Conservation (phyloP, 2,797 vertebrate species). For the Lemur catta region DNA sequence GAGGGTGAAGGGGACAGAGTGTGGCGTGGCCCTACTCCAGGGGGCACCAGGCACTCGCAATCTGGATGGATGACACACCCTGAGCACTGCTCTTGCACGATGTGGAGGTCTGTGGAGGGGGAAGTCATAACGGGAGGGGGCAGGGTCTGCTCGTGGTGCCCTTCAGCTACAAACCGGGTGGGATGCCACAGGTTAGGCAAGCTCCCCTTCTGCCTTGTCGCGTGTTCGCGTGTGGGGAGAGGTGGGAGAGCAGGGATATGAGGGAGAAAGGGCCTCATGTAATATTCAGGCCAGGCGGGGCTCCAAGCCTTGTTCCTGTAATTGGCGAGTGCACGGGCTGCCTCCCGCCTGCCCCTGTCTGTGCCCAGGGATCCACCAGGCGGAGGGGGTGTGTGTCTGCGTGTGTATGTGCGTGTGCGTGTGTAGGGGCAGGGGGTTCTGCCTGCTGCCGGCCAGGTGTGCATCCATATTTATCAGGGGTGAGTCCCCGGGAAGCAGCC, state of each 20-base stretch:
- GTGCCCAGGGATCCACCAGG: background rate
- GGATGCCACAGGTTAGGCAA: background rate
- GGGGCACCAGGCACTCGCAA: background rate
- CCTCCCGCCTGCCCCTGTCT: background rate
- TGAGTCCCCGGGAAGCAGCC: background rate
- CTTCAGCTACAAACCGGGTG: background rate
- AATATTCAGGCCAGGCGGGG: background rate
- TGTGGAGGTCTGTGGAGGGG: background rate
- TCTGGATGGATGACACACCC: background rate
- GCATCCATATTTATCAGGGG: slow-evolving; percentile 62
- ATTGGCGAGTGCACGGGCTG: background rate
- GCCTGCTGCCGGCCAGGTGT: slow-evolving; percentile 47
- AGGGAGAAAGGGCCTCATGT: background rate
- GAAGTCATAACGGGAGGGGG: background rate
- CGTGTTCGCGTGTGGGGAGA: background rate
- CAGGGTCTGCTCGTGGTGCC: background rate
- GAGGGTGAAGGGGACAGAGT: background rate
- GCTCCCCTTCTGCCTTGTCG: background rate
- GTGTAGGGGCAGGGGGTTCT: background rate
- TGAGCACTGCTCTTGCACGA: too few relatives aligned
- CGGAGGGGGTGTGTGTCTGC: background rate
- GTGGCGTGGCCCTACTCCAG: background rate
- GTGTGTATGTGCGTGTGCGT: background rate
- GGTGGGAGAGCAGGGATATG: background rate
- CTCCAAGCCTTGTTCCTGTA: slow-evolving; percentile 9